Base-by-base conservation (phyloP, 2,888 invertebrate species). In the Lepidocyrtoides sp. region DNA sequence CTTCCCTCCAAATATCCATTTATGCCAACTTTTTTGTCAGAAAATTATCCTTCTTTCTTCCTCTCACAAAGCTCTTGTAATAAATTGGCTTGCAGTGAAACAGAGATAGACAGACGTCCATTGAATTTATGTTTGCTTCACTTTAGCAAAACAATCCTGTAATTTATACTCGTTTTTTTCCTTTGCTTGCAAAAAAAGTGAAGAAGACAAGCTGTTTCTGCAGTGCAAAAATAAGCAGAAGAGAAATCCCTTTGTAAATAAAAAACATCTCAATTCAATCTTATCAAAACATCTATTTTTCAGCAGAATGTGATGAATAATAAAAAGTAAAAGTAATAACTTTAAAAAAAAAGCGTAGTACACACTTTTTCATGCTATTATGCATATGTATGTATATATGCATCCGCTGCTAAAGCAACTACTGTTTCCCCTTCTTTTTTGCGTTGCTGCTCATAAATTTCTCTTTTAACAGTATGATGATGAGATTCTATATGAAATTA, bases 41-140 rank as follows among this genome's bases (percentile, higher is more conserved):
- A 1, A 20, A 17, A n/a, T 54, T 5, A n/a, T 54, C 17, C 4
- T 54, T 54, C 14, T 60, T 0, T 26, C 0, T 26, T 26, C 26
- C 0, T 60, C n/a, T 66, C 32, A 32, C n/a, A 1, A 23, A 60
- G 26, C 60, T 60, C 60, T 7, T 60, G 60, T 60, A 26, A 17
- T n/a, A 54, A n/a, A 5, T 23, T 23, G 26, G 20, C 60, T 17
- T 44, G n/a, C n/a, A n/a, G n/a, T n/a, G n/a, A 44, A 17, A 36
- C 36, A 8, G 8, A 36, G 4, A 36, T 36, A 17, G n/a, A 63
- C 8, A 32, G 17, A 72, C 23, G 23, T 81, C 57, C 17, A 81
- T 81, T 81, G 60, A 81, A 81, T 81, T 81, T 32, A 81, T 81
- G 81, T 81, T 69, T 20, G 23, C 60, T 81, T 60, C 32, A 60